phyloP scores from a whole-genome alignment of 2,888 invertebrate genomes.

The Lissocephala sabroskyi region DNA sequence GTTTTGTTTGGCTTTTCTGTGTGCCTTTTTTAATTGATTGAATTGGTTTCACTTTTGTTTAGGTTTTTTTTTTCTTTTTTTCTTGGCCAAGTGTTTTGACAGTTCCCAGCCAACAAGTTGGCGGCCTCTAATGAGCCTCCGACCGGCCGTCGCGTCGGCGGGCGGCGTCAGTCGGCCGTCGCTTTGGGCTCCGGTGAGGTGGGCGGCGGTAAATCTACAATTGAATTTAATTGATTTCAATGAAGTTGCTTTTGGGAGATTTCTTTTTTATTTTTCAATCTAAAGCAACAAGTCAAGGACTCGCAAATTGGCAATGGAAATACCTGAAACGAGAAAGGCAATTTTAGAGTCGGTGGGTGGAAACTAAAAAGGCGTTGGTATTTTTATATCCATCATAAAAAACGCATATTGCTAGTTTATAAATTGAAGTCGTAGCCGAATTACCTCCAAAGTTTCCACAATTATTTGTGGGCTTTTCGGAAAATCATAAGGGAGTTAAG shows the following conservation, averaged over 20 bases:
- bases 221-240: constrained; percentile 16
- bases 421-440: not conserved
- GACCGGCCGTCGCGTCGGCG: no score
- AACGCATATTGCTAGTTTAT: not conserved
- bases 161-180: no score
- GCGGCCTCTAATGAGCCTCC: not conserved
- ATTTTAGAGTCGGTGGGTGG: no score
- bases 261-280: no score
- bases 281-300: no score
- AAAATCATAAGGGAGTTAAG: no score
- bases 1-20: constrained; percentile 5
- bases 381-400: no score
- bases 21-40: constrained; percentile 22
- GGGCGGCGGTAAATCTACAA: constrained; percentile 3
- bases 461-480: no score
- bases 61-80: constrained; percentile 1
- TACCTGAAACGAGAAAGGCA: no score
- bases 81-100: constrained; percentile 6
- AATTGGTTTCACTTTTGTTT: constrained; percentile 16
- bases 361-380: not conserved
- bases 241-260: constrained; percentile 6
- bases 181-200: no score
- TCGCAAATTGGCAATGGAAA: constrained; percentile 16
- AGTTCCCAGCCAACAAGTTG: constrained; percentile 2
- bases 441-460: no score